Conservation (phyloP, 1,140 invertebrate genomes). For the Sweltsa coloradensis region DNA sequence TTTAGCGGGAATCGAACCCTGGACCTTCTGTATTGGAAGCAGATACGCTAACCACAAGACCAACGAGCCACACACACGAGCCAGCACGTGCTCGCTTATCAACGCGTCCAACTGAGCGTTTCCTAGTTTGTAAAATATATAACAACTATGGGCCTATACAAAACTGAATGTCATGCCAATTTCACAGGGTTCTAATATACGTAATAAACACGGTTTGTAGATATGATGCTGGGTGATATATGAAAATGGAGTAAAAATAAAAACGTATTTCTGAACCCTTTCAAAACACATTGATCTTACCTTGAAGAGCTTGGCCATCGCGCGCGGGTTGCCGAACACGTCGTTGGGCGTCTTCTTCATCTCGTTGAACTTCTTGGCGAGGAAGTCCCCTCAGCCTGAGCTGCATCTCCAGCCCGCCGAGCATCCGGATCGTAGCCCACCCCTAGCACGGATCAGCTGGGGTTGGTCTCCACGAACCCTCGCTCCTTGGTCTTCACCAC, state of each 20-base stretch:
- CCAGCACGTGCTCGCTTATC: too few species aligned
- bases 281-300: too few species aligned
- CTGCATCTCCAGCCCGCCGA: conserved; percentile 92
- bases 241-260: conserved; percentile 6
- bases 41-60: too few species aligned
- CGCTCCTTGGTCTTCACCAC: conserved; percentile 81
- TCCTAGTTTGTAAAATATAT: too few species aligned
- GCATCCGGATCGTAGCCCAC: conserved; percentile 78
- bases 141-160: too few species aligned
- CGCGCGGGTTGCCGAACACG: conserved; percentile 70
- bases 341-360: conserved; percentile 73
- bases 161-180: too few species aligned
- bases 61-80: too few species aligned
- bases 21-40: too few species aligned
- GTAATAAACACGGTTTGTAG: too few species aligned
- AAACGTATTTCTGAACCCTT: conserved; percentile 3
- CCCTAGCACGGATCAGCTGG: conserved; percentile 83
- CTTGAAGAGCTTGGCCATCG: conserved; percentile 92
- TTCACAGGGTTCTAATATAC: too few species aligned
- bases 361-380: conserved; percentile 80
- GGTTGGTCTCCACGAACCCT: conserved; percentile 74
- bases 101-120: too few species aligned
- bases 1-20: too few species aligned
- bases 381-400: conserved; percentile 73
- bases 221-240: not conserved